Conservation (phyloP, 2,888 invertebrate genomes). For the Dinocampus coccinellae region DNA sequence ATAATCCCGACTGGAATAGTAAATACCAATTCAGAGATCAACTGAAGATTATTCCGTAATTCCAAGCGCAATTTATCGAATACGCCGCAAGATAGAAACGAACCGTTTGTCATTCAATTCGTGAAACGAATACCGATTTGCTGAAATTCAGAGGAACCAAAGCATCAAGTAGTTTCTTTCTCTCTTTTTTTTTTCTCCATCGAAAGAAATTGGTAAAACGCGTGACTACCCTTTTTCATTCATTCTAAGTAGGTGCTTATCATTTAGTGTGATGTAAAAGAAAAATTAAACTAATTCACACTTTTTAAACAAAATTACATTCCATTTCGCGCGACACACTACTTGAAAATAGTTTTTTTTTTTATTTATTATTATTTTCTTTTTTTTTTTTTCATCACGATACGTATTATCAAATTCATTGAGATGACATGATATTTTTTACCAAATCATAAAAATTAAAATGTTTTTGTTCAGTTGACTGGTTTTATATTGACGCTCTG, state of each 20-base stretch:
- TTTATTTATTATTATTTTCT: no score
- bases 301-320: no score
- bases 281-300: no score
- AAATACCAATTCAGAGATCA: neutral
- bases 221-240: conserved; percentile 34
- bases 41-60: conserved; percentile 13
- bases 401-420: no score
- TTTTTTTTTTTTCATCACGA: no score
- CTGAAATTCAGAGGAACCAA: neutral
- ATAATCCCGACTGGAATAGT: conserved; percentile 11
- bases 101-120: conserved; percentile 36
- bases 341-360: no score
- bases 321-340: no score
- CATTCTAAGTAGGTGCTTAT: conserved; percentile 8
- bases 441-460: neutral
- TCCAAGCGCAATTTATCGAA: conserved; percentile 26
- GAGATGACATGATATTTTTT: no score
- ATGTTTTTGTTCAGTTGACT: conserved; percentile 49
- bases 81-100: conserved; percentile 25
- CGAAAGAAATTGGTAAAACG: conserved; percentile 33
- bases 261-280: conserved; percentile 9
- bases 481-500: conserved; percentile 54
- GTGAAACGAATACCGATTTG: conserved; percentile 35
- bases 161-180: neutral
- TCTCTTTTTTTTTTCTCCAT: conserved; percentile 14